phyloP scores from a whole-genome alignment of 1,140 invertebrate genomes.

The Harlomillsia oculata region DNA sequence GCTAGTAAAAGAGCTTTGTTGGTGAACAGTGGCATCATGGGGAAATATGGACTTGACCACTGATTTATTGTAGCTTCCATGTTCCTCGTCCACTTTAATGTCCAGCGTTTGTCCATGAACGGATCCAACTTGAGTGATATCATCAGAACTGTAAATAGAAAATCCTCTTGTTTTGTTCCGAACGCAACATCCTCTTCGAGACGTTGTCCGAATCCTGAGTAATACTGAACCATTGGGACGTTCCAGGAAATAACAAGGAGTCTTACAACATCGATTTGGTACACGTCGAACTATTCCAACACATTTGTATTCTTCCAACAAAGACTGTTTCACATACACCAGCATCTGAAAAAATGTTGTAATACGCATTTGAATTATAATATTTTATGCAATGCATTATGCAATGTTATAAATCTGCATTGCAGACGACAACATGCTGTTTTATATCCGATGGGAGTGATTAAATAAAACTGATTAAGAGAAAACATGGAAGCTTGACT shows the following conservation, averaged over 20 bases:
- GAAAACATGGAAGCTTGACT: no score
- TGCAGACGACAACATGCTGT: no score
- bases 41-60: slow-evolving; percentile 10
- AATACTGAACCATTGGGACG: slow-evolving; percentile 25
- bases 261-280: slow-evolving; percentile 6
- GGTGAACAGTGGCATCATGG: slow-evolving; percentile 6
- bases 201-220: slow-evolving; percentile 11
- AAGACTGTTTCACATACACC: slow-evolving; percentile 18
- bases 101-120: neutral
- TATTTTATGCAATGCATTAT: neutral
- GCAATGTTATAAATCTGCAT: no score
- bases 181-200: neutral
- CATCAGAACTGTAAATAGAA: slow-evolving; percentile 8
- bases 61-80: neutral
- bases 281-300: slow-evolving; percentile 14
- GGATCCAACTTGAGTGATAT: slow-evolving; percentile 12
- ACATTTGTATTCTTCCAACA: slow-evolving; percentile 10
- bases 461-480: no score
- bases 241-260: slow-evolving; percentile 15
- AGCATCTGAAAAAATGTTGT: slow-evolving; percentile 17
- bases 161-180: neutral
- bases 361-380: neutral
- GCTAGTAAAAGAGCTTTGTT: slow-evolving; percentile 21
- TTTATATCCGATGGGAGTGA: no score
- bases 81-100: slow-evolving; percentile 13